Evolutionary conservation across 2,888 invertebrate species (phyloP), one percentile per base, ranked within the genome.

Genomic region (Therioaphis trifolii): DNA sequence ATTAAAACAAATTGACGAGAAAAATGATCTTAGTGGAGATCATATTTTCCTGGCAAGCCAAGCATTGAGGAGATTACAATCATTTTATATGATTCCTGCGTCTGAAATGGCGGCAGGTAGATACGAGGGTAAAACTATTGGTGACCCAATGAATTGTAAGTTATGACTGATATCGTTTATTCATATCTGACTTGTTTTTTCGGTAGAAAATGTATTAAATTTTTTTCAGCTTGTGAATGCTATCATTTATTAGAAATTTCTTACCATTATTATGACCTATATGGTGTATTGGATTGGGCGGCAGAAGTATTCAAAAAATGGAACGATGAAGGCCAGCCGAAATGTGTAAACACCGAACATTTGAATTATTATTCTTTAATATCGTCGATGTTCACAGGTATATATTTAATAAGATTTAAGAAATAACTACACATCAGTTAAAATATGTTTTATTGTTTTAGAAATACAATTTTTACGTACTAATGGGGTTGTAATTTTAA

Each of bases 201-300:
- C 24, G 21, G 24, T 43, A 0, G 14, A 15, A 18, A 15, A 1
- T 40, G 2, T n/a, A 12, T 21, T 4, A 2, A 14, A 49, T 71
- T 46, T 27, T 27, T 49, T 63, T 77, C 49, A 77, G 77, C 66
- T 1, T 66, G 49, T 11, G 77, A 77, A 49, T 77, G 77, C 15
- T 77, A 15, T 7, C 21, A 35, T 12, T 35, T 77, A 14, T 12
- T 49, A 2, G 29, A 77, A 15, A 35, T 18, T 35, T 77, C 29
- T 66, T 66, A 21, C 4, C 29, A 49, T 18, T 21, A 21, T 11
- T 11, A 49, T 1, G 49, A 77, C 21, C 49, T 66, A 49, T 63
- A 49, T 5, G 66, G 66, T 15, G 49, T 4, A 0, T 2, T 66
- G 9, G 35, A 49, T 9, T 77, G 77, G 77, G 66, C 63, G 0